Conservation (phyloP, 2,888 invertebrate species). For the Eremobia ochroleuca region DNA sequence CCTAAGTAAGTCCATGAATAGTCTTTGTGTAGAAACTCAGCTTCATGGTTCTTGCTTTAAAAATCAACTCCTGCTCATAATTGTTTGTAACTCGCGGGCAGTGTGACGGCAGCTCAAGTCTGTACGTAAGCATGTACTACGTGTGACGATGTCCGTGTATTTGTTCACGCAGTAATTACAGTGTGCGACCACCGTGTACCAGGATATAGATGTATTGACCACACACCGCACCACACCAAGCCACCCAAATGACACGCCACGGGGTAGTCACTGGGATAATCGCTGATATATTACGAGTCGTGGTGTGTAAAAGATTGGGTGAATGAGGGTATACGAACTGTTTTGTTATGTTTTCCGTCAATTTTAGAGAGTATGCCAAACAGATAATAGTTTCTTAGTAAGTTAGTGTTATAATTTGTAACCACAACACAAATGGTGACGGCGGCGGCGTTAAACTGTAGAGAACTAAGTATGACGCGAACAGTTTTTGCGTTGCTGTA, state of each 20-base stretch:
- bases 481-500: conserved; percentile 4
- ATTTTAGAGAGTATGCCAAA: not conserved
- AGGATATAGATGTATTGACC: not conserved
- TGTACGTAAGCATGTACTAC: not conserved
- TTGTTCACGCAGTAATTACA: conserved; percentile 31
- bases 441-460: not conserved
- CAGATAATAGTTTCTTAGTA: not conserved
- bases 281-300: not conserved
- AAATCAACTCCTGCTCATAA: not conserved
- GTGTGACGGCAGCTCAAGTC: not conserved
- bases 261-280: not conserved
- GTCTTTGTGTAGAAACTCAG: too few species aligned
- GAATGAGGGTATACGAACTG: not conserved
- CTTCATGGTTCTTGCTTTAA: not conserved
- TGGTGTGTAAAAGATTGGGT: not conserved
- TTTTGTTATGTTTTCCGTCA: not conserved
- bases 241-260: conserved; percentile 3
- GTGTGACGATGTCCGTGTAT: conserved; percentile 6
- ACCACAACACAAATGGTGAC: not conserved
- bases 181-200: conserved; percentile 6
- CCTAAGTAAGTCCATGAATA: not conserved
- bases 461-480: not conserved
- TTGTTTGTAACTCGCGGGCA: not conserved
- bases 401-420: not conserved
- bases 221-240: not conserved